These are phyloP conservation scores for Temnothorax nylanderi DNA, from an alignment of 1,140 invertebrate genomes.

Conservation along the genomic window DNA sequence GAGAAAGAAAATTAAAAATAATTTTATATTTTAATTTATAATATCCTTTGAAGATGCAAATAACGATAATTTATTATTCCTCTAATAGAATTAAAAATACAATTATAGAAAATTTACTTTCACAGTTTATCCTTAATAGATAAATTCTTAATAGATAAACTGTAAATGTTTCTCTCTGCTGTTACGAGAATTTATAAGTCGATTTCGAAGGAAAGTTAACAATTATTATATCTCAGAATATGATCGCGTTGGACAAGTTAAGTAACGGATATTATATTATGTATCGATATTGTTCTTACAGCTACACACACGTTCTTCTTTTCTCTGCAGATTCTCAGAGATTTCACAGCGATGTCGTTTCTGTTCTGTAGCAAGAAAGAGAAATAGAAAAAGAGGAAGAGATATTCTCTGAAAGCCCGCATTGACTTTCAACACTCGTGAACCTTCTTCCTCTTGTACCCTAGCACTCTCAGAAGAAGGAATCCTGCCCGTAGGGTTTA, in stretches of 20 bases:
- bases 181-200: neutral
- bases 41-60: neutral
- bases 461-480: neutral
- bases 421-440: conserved; percentile 67
- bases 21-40: neutral
- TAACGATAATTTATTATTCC: conserved; percentile 1
- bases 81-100: neutral
- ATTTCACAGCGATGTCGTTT: conserved; percentile 34
- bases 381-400: conserved; percentile 23
- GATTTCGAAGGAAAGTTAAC: conserved; percentile 9
- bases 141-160: neutral
- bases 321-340: neutral
- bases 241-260: neutral
- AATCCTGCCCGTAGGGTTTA: conserved; percentile 39
- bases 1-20: neutral
- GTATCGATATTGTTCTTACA: conserved; percentile 28
- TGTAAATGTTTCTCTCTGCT: neutral
- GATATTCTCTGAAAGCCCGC: conserved; percentile 49
- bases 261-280: neutral
- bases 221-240: neutral
- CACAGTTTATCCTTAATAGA: neutral
- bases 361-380: neutral
- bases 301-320: conserved; percentile 5
- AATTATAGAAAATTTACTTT: neutral
- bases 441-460: conserved; percentile 43